Evolutionary conservation across 2,888 invertebrate genomes (phyloP), one percentile per base, ranked within the genome.

Genomic region (Agriopis aurantiaria): DNA sequence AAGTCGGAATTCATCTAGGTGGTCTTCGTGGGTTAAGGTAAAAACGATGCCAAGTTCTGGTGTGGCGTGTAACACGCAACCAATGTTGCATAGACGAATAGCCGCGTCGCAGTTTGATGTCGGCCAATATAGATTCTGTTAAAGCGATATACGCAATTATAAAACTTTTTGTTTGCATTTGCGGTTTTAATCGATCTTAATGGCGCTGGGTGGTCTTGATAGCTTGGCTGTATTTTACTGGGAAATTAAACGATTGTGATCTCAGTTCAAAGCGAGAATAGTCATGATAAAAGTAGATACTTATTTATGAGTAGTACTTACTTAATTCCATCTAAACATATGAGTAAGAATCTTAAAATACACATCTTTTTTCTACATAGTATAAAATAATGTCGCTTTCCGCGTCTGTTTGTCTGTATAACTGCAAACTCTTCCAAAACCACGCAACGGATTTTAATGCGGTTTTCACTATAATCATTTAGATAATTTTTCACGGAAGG

Each of bases 61-160:
- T 66, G 55, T 92, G 74, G 92, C 92, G 92, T 92, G 92, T 84
- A 74, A 81, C 92, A 92, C 92, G 92, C 92, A 77, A 91, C 75
- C 80, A 78, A 72, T 81, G 81, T 81, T 89, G 91, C 91, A 90
- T 88, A 89, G 87, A 85, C 82, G 85, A 85, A 86, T 86, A 82
- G 85, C 85, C 88, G 88, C 88, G 89, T 87, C 86, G 89, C 78
- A 80, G 81, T 71, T 71, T 81, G 83, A 87, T 88, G 87, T 87
- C 79, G 84, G 85, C 81, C 81, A 84, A 84, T 87, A 89, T 89
- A 89, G 89, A 90, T 90, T 88, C 76, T 80, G 83, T 81, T 83
- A 79, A 78, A 82, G 83, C 83, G 85, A 85, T 83, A 84, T 84
- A 83, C 82, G 82, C 83, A 86, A 88, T 89, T 85, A 86, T 86